Evolutionary conservation across 2,888 invertebrate species (phyloP), one percentile per base, ranked within the genome.

Genomic region (Cryptus armator): DNA sequence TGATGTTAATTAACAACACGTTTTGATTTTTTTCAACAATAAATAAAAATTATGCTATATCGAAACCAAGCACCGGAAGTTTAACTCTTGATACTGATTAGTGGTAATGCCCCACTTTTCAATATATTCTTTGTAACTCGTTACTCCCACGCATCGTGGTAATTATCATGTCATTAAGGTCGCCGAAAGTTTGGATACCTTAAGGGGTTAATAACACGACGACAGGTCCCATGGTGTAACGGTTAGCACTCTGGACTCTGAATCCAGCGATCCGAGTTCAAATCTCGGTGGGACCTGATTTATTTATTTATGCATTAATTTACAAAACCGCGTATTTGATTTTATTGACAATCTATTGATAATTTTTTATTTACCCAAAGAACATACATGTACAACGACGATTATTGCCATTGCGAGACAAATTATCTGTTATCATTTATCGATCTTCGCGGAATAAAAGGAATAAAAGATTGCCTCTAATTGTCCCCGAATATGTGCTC

Each of bases 231-330:
- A 96, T 96, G 96, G 96, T 96, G 96, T 96, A 96, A 96, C 95
- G 96, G 96, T 96, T 95, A 96, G 96, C 96, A 96, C 96, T 96
- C 96, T 96, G 96, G 96, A 96, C 96, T 96, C 95, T 96, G 96
- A 96, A 96, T 96, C 96, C 96, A 96, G 96, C 96, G 96, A 96
- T 96, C 96, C 96, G 96, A 96, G 96, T 96, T 96, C 96, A 96
- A 96, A 95, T 96, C 96, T 96, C 96, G 96, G 96, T 96, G 96
- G 96, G 94, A 96, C 96, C 96, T 91, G 3, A 46, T 43, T 24
- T 44, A 2, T n/a, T 51, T 51, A 51, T 16, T 75, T 75, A 56
- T 72, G 70, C 53, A 29, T 19, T 2, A 53, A 19, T 29, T 5
- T 12, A 9, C 9, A 48, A 44, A 9, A 44, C 12, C 14, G 62